These are phyloP conservation scores for Lamprologus lemairii DNA, from an alignment of 2,113 vertebrate genomes.

Conservation along the genomic window DNA sequence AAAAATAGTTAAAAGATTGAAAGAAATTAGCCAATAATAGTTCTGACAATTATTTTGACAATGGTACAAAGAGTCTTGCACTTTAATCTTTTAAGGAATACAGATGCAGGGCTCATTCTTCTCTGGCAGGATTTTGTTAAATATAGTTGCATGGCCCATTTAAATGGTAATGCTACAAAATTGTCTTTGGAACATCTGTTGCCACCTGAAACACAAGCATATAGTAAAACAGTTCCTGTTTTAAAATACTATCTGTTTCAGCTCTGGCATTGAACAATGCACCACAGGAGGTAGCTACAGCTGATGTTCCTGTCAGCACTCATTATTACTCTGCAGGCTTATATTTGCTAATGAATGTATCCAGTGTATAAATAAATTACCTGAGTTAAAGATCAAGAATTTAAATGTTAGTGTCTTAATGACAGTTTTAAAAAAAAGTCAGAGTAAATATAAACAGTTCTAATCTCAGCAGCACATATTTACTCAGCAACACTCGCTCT, in stretches of 20 bases:
- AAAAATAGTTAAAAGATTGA: neutral
- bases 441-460: neutral
- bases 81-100: neutral
- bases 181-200: neutral
- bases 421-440: neutral
- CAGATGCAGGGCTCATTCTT: neutral
- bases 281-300: neutral
- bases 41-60: neutral
- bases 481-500: neutral
- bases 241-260: neutral
- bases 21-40: neutral
- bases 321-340: neutral
- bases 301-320: neutral
- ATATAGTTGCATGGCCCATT: neutral
- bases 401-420: neutral
- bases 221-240: neutral
- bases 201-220: neutral
- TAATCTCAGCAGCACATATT: neutral
- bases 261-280: neutral
- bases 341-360: neutral
- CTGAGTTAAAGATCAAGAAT: neutral
- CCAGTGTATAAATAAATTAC: neutral
- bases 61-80: neutral
- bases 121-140: neutral
- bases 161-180: neutral